A percentile compares a stretch with the other conserved stretches of the same genome.
phyloP scores from a whole-genome alignment of 2,113 vertebrate species.

The Ranitomeya imitator region DNA sequence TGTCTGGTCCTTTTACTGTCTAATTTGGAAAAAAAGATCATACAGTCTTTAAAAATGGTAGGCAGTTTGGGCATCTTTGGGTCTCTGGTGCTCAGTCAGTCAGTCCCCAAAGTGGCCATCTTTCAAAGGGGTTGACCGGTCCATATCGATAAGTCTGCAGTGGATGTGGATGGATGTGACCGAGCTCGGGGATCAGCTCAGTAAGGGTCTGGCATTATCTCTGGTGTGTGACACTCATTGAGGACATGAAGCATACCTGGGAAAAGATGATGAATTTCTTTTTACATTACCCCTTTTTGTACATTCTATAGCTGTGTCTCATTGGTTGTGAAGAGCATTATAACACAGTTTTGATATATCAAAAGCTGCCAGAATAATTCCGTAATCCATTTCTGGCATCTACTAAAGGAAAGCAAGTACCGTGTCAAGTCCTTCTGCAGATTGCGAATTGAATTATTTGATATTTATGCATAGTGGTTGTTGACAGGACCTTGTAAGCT shows the following conservation, averaged over 20 bases:
- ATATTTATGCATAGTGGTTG: constrained; percentile 73
- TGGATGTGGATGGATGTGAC: constrained; percentile 75
- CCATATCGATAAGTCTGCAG: too few relatives aligned
- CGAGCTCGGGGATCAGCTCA: constrained; percentile 80
- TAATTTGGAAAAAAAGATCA: too few relatives aligned
- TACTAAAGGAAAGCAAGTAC: constrained; percentile 66
- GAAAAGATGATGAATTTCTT: constrained; percentile 73
- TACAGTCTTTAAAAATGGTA: too few relatives aligned
- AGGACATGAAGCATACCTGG: constrained; percentile 73
- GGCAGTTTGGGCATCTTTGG: too few relatives aligned
- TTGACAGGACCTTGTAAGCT: constrained; percentile 76
- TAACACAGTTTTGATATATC: constrained; percentile 64
- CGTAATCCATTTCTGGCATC: constrained; percentile 66
- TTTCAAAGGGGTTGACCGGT: too few relatives aligned
- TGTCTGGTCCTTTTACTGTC: too few relatives aligned
- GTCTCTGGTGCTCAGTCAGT: too few relatives aligned
- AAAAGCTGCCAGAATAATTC: constrained; percentile 66
- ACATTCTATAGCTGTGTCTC: constrained; percentile 64
- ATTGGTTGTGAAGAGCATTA: constrained; percentile 66
- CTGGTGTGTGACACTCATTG: constrained; percentile 73
- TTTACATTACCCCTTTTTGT: constrained; percentile 64
- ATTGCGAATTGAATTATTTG: constrained; percentile 77
- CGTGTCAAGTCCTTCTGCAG: constrained; percentile 67
- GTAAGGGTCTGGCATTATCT: constrained; percentile 73
- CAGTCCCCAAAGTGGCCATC: too few relatives aligned